phyloP scores from a whole-genome alignment of 2,113 vertebrate species.

The Ibidorhyncha struthersii region DNA sequence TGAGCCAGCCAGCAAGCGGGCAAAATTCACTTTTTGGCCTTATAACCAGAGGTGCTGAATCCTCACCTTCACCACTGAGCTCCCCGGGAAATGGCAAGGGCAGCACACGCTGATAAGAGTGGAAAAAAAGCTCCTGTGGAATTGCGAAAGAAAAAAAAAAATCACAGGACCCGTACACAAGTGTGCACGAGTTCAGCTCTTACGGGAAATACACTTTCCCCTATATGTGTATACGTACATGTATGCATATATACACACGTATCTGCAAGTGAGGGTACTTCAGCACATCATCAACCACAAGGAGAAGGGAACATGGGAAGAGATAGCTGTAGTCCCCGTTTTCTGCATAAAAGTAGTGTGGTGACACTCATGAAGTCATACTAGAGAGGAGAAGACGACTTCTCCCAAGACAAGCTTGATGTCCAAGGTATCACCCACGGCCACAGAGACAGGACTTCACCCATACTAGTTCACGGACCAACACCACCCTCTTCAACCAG shows the following conservation, averaged over 20 bases:
- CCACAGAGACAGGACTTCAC: neutral
- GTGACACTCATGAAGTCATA: neutral
- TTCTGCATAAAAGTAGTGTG: neutral
- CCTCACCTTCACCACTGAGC: neutral
- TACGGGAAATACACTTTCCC: neutral
- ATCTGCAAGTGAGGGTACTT: neutral
- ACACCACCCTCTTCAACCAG: neutral
- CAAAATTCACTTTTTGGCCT: neutral
- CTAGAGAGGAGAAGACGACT: neutral
- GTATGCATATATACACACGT: rapidly evolving
- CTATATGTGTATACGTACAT: rapidly evolving
- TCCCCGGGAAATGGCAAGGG: neutral
- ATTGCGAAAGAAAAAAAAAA: neutral
- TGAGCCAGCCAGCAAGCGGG: neutral
- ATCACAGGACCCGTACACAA: neutral
- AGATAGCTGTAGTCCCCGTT: neutral
- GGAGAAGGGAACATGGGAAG: neutral
- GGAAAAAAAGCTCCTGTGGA: neutral
- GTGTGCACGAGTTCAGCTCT: neutral
- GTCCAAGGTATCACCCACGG: neutral
- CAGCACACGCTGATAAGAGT: rapidly evolving
- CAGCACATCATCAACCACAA: neutral
- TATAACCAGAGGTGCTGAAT: neutral
- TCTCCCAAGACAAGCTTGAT: neutral
- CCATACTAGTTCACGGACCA: rapidly evolving